Conservation (phyloP, 1,140 invertebrate genomes). For the Akabosia matsudoensis region DNA sequence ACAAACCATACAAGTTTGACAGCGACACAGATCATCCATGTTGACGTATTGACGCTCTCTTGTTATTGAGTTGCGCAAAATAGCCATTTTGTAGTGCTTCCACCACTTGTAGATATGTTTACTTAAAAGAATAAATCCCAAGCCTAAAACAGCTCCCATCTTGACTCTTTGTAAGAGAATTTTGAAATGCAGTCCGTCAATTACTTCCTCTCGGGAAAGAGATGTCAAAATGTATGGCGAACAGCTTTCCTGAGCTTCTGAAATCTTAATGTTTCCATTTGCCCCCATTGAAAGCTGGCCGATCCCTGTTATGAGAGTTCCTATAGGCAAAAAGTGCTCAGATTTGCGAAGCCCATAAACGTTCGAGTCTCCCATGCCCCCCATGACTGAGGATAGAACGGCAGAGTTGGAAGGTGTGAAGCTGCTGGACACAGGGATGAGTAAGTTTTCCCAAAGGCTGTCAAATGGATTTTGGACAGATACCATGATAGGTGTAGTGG, state of each 20-base stretch:
- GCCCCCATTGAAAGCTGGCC: conserved; percentile 30
- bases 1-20: conserved; percentile 11
- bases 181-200: too few species aligned
- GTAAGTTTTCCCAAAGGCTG: conserved; percentile 30
- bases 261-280: conserved; percentile 16
- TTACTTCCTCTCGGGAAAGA: conserved; percentile 7
- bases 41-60: not conserved
- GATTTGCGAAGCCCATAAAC: conserved; percentile 35
- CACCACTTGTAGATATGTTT: not conserved
- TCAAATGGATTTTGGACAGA: conserved; percentile 38
- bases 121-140: not conserved
- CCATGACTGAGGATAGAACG: conserved; percentile 34
- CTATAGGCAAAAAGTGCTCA: conserved; percentile 39
- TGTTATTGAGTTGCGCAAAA: not conserved
- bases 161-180: not conserved
- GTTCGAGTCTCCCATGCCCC: not conserved
- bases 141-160: not conserved
- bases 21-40: not conserved
- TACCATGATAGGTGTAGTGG: not conserved
- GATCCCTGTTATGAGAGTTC: conserved; percentile 40
- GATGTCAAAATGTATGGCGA: conserved; percentile 37
- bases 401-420: conserved; percentile 37
- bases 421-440: conserved; percentile 35
- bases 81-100: not conserved
- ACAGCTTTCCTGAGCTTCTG: not conserved